Base-by-base conservation (phyloP, 2,888 invertebrate genomes). In the Nowickia ferox region DNA sequence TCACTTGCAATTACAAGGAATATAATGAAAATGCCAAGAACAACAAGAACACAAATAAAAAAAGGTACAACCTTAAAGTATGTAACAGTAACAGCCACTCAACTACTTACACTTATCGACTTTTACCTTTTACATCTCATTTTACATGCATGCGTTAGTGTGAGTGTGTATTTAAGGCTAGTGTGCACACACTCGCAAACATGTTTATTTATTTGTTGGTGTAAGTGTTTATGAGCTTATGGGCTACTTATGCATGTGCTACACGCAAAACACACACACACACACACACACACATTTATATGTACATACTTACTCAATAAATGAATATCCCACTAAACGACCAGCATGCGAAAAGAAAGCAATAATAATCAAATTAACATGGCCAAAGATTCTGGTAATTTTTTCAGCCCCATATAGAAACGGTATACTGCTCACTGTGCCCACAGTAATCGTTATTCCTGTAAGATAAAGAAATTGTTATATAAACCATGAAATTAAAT, bases 331-430 rank as follows among this genome's bases (percentile, higher is more conserved):
- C 89, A 96, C 96, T 79, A 97, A 94, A 89, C 97, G 94, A 77
- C 96, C 95, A 74, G 97, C 96, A 93, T 97, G 97, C 88, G 96
- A 96, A 93, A 97, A 95, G 93, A 97, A 97, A 87, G 97, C 97
- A 84, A 96, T 94, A 87, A 97, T 96, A 92, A 97, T 96, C 89
- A 97, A 95, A 93, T 96, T 97, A 87, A 97, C 96, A 92, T 97
- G 96, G 19, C 97, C 97, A 89, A 97, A 94, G 91, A 95, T 95
- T 89, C 95, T 95, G 42, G 97, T 96, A 90, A 98, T 96, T 92
- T 95, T 95, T 90, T 97, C 97, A 13, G 97, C 96, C 15, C 96
- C 96, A 92, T 96, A 97, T 86, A 98, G 93, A 92, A 97, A 97
- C 88, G 97, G 97, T 90, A 97, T 95, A 91, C 97, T 96, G 92